These are phyloP conservation scores for Bufo bufo DNA, from an alignment of 2,113 vertebrate genomes.

Conservation along the genomic window DNA sequence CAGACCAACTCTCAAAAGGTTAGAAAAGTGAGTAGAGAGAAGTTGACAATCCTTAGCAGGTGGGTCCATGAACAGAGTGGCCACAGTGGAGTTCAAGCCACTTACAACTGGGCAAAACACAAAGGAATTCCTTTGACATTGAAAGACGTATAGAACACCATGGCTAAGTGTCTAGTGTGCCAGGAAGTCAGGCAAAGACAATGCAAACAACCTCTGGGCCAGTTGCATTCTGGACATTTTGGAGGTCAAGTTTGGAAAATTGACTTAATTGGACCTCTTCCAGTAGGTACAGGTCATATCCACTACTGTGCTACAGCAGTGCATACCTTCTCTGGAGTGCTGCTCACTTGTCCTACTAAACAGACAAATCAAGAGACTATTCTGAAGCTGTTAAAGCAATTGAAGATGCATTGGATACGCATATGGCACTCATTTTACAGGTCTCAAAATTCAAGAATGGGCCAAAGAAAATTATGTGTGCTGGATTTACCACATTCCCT, in stretches of 20 bases:
- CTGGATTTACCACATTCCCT: slow-evolving; percentile 3
- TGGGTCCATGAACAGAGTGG: too few relatives aligned
- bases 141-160: background rate
- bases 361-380: background rate
- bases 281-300: background rate
- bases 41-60: too few relatives aligned
- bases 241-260: background rate
- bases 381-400: background rate
- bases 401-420: background rate
- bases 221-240: too few relatives aligned
- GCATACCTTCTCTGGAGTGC: background rate
- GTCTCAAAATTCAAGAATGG: background rate
- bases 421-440: background rate
- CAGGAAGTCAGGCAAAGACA: background rate
- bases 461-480: background rate
- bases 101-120: background rate
- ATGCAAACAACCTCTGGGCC: background rate
- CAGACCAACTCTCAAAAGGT: too few relatives aligned
- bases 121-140: background rate
- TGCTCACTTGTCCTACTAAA: background rate
- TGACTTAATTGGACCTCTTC: background rate
- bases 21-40: too few relatives aligned
- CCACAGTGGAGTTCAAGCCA: background rate
- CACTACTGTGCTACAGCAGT: background rate
- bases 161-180: background rate